A percentile compares a stretch with the other conserved stretches of the same genome.
phyloP scores from a whole-genome alignment of 2,888 invertebrate species.

The Drosophila rubida region DNA sequence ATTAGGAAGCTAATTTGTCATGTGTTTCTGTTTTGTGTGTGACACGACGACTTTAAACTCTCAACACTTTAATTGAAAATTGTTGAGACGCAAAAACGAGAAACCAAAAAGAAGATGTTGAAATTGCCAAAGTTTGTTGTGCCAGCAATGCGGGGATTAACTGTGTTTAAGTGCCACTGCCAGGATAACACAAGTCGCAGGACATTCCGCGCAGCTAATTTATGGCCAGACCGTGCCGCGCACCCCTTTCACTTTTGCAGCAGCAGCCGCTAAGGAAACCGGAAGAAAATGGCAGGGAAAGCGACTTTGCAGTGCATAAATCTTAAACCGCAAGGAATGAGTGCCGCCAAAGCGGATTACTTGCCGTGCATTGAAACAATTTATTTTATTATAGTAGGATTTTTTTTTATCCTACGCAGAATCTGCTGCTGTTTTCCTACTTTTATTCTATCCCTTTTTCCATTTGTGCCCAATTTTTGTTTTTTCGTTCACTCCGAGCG shows the following conservation, averaged over 20 bases:
- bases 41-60: slow-evolving; percentile 63
- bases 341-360: slow-evolving; percentile 74
- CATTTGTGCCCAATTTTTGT: slow-evolving; percentile 3
- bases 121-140: slow-evolving; percentile 62
- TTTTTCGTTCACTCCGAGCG: slow-evolving; percentile 2
- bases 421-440: slow-evolving; percentile 15
- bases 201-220: slow-evolving; percentile 75
- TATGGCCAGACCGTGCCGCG: slow-evolving; percentile 50
- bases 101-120: slow-evolving; percentile 7
- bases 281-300: slow-evolving; percentile 49
- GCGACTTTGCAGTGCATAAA: slow-evolving; percentile 76
- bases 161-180: slow-evolving; percentile 71
- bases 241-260: slow-evolving; percentile 74
- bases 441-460: slow-evolving; percentile 17
- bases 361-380: slow-evolving; percentile 76
- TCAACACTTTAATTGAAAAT: slow-evolving; percentile 79
- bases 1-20: slow-evolving; percentile 81
- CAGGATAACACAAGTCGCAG: slow-evolving; percentile 35
- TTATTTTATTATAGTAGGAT: slow-evolving; percentile 66
- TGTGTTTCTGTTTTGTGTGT: slow-evolving; percentile 44
- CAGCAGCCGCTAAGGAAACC: slow-evolving; percentile 25
- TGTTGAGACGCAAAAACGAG: slow-evolving; percentile 5
- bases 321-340: slow-evolving; percentile 76
- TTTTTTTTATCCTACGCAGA: slow-evolving; percentile 31
- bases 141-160: slow-evolving; percentile 69